These are phyloP conservation scores for Colinus virginianus DNA, from an alignment of 2,113 vertebrate species.

Conservation along the genomic window DNA sequence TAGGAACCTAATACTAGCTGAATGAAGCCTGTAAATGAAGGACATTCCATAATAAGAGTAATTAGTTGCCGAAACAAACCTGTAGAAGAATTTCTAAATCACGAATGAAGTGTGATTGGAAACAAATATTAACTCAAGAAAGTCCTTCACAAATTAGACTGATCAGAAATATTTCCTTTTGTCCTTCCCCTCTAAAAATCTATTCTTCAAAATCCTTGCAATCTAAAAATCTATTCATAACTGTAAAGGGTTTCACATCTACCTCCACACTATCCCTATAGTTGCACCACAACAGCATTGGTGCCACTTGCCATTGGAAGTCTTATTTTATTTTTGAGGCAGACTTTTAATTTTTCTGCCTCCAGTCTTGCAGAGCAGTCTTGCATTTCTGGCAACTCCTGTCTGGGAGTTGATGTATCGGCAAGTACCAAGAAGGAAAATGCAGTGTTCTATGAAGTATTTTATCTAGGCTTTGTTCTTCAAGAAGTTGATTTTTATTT, in stretches of 20 bases:
- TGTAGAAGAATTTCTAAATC: neutral
- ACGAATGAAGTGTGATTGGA: neutral
- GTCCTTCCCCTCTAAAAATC: neutral
- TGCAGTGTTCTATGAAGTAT: neutral
- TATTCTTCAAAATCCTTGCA: neutral
- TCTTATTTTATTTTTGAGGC: neutral
- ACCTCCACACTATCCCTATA: neutral
- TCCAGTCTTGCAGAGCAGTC: neutral
- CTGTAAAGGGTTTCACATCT: neutral
- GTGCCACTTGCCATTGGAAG: neutral
- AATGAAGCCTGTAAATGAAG: neutral
- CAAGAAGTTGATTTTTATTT: neutral
- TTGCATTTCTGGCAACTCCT: fast-evolving
- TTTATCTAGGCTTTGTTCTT: neutral
- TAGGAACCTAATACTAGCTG: neutral
- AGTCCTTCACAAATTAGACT: neutral
- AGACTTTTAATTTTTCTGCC: neutral
- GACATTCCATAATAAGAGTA: neutral
- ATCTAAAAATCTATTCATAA: neutral
- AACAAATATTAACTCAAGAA: neutral
- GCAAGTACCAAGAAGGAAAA: neutral
- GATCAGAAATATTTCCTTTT: neutral
- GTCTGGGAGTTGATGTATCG: neutral
- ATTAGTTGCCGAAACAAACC: neutral
- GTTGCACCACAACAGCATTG: neutral